Percentiles rank a stretch among this genome's conserved stretches.
Conservation (phyloP, 1,140 invertebrate genomes). For the Trypoxylus dichotomus region DNA sequence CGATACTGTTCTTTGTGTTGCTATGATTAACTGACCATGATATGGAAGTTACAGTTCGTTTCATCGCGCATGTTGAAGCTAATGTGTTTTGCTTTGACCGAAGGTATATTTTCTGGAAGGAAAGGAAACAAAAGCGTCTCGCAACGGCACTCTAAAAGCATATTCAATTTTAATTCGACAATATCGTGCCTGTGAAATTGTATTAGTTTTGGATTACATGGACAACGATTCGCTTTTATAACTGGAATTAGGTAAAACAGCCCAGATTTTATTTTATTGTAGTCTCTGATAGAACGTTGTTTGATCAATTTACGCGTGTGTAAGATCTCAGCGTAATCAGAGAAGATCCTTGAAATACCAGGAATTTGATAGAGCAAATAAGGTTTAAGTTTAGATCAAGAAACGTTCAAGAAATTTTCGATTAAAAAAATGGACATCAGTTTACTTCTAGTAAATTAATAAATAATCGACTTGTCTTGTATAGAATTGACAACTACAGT, state of each 20-base stretch:
- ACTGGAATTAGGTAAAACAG: not conserved
- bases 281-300: no score
- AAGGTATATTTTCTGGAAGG: not conserved
- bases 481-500: no score
- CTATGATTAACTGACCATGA: slow-evolving; percentile 30
- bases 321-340: no score
- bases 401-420: no score
- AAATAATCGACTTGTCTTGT: no score
- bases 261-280: not conserved
- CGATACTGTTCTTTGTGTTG: slow-evolving; percentile 29
- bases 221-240: not conserved
- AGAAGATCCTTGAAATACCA: no score
- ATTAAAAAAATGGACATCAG: no score
- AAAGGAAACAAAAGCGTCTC: not conserved
- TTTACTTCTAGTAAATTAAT: no score
- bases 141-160: not conserved
- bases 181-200: not conserved
- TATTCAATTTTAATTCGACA: not conserved
- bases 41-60: slow-evolving; percentile 28
- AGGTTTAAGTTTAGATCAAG: no score
- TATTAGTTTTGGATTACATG: not conserved
- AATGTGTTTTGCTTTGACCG: slow-evolving; percentile 21
- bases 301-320: no score
- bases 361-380: no score
- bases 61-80: slow-evolving; percentile 19